Base-by-base conservation (phyloP, 2,797 vertebrate species). In the Potorous gilbertii region DNA sequence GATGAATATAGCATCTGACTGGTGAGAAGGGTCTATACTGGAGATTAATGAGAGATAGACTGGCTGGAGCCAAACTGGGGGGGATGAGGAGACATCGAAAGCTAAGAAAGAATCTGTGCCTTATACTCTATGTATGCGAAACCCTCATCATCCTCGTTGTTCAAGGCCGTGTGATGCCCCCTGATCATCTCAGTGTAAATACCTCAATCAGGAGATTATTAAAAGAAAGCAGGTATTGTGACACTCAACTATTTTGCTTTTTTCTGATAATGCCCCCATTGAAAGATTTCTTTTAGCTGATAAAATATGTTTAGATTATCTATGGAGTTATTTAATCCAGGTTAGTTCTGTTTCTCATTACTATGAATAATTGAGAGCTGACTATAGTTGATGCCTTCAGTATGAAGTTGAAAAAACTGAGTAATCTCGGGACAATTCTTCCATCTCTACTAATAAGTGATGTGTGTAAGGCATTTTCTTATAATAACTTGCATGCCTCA, bases 331-430 rank as follows among this genome's bases (percentile, higher is more conserved):
- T 94, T 54, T 54, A 89, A 56, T 34, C 9, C 11, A 29, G 10
- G 57, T 52, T 62, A 16, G 0, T 54, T 18, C 66, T 13, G 90
- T 40, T 96, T 56, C 87, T 90, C 57, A 90, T 16, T 90, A 92
- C 40, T 24, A 74, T 50, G 50, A 93, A 94, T 24, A 55, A 90
- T 29, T 92, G 54, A 96, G 96, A 81, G 34, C 21, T 50, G 90
- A 27, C 46, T 5, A 27, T 54, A 40, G 4, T 92, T 21, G 59
- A 59, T 21, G 40, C 62, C 40, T 59, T 34, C 54, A 34, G n/a
- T 29, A 55, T 57, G 40, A 50, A 46, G 40, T 87, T 87, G 40
- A 50, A 87, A 40, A 46, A 50, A 87, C 16, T 27, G 3, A 56
- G 92, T 52, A 52, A 52, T 52, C 52, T 52, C 6, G 10, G n/a